Conservation (phyloP, 2,888 invertebrate species). For the Sphecodes monilicornis region DNA sequence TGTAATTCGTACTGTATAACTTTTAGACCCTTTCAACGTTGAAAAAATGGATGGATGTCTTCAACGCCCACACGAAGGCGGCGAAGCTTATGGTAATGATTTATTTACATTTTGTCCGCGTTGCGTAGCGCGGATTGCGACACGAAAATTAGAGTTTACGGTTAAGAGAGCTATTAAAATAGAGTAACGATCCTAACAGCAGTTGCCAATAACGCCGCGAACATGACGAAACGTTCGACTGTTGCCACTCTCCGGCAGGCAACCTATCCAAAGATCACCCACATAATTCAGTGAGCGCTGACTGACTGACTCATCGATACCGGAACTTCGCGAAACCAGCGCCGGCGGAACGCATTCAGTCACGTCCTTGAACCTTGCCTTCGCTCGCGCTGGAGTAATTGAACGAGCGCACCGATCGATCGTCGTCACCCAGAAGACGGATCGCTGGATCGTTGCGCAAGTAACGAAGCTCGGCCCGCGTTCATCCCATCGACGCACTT, state of each 20-base stretch:
- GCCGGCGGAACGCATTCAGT: constrained; percentile 58
- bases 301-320: constrained; percentile 68
- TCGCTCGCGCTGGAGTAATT: constrained; percentile 62
- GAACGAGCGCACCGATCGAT: constrained; percentile 60
- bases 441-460: constrained; percentile 59
- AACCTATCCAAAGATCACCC: constrained; percentile 48
- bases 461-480: constrained; percentile 41
- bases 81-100: background rate
- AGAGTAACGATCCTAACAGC: constrained; percentile 9
- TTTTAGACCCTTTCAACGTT: background rate
- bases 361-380: constrained; percentile 72
- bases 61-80: background rate
- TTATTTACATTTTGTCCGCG: background rate
- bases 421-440: constrained; percentile 67
- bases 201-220: constrained; percentile 8
- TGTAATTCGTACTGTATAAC: background rate
- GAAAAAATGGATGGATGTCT: background rate
- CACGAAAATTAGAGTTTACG: constrained; percentile 13
- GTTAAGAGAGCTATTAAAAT: constrained; percentile 8
- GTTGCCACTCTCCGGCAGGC: constrained; percentile 1
- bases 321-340: constrained; percentile 67
- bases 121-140: background rate
- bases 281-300: constrained; percentile 57
- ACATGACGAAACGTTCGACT: constrained; percentile 33
- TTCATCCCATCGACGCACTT: constrained; percentile 46